These are phyloP conservation scores for Talpa occidentalis DNA, from an alignment of 2,113 vertebrate genomes.

Conservation along the genomic window DNA sequence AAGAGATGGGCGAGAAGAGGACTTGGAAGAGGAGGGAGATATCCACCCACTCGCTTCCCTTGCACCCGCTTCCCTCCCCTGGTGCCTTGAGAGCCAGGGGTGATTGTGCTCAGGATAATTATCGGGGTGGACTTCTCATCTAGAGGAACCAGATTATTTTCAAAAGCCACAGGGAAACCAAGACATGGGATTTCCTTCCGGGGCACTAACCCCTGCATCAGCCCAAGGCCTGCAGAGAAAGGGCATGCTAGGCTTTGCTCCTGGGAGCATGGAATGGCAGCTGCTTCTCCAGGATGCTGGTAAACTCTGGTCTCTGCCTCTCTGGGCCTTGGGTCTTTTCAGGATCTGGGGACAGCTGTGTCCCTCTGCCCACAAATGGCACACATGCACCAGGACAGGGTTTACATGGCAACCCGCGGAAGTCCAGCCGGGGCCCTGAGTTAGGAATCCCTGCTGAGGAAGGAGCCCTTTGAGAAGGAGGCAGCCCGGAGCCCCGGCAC, in stretches of 20 bases:
- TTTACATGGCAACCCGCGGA: background rate
- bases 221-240: background rate
- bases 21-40: background rate
- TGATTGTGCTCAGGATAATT: background rate
- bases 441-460: background rate
- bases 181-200: background rate
- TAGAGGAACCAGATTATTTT: background rate
- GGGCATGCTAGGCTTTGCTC: rapidly evolving
- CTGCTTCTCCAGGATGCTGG: background rate
- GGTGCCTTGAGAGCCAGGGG: background rate
- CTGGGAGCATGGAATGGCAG: background rate
- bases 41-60: background rate
- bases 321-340: background rate
- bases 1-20: background rate
- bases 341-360: background rate
- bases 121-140: background rate
- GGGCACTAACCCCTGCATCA: background rate
- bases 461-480: background rate
- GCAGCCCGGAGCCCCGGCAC: background rate
- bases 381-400: background rate
- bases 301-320: background rate
- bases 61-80: background rate
- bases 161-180: background rate
- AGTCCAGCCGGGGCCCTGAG: background rate
- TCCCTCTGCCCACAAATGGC: background rate